These are phyloP conservation scores for Drosophila setosimentum DNA, from an alignment of 2,888 invertebrate species.

Conservation along the genomic window DNA sequence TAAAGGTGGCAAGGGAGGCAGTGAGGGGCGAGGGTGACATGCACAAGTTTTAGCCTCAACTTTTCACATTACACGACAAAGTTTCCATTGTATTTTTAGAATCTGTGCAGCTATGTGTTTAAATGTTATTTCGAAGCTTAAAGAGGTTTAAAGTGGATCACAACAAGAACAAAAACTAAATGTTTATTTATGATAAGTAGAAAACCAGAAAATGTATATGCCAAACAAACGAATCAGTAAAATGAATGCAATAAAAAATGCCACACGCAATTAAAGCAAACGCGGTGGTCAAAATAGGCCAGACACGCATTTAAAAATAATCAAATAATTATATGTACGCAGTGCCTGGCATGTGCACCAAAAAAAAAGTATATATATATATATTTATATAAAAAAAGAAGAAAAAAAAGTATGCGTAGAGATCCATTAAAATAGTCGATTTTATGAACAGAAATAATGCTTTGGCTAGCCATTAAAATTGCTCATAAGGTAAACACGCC, in stretches of 20 bases:
- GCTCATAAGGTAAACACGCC: slow-evolving; percentile 74
- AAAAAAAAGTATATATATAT: too few species aligned
- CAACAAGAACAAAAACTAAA: slow-evolving; percentile 59
- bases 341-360: slow-evolving; percentile 51
- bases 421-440: slow-evolving; percentile 64
- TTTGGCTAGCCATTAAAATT: slow-evolving; percentile 65
- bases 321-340: slow-evolving; percentile 71
- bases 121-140: slow-evolving; percentile 43
- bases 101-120: slow-evolving; percentile 33
- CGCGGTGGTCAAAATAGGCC: slow-evolving; percentile 59
- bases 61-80: slow-evolving; percentile 43
- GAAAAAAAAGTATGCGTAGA: slow-evolving; percentile 9
- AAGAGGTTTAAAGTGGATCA: slow-evolving; percentile 66
- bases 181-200: slow-evolving; percentile 48
- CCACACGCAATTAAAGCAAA: slow-evolving; percentile 55
- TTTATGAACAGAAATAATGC: slow-evolving; percentile 46
- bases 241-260: slow-evolving; percentile 59
- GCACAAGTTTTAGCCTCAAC: slow-evolving; percentile 10
- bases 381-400: slow-evolving; percentile 4
- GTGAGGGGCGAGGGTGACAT: background rate
- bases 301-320: slow-evolving; percentile 67
- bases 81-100: slow-evolving; percentile 47
- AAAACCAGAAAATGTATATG: slow-evolving; percentile 24
- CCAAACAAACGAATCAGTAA: slow-evolving; percentile 49
- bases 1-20: background rate